Evolutionary conservation across 1,140 invertebrate genomes (phyloP).

Genomic region (Drosophila suzukii): DNA sequence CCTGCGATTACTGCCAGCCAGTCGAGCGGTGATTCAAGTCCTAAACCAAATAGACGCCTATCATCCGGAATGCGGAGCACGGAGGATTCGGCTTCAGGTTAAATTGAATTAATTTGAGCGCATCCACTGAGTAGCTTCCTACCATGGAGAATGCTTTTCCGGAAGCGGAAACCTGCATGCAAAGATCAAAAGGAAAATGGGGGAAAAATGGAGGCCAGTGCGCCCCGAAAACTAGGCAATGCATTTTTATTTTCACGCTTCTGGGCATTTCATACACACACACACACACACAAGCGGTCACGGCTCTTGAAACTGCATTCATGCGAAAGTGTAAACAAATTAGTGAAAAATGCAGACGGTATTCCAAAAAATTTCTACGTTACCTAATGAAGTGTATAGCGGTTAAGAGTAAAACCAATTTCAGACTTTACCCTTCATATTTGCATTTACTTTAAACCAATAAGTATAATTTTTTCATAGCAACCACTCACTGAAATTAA

Average conservation of each 20-base stretch:
- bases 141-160: constrained; percentile 4
- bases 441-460: not conserved
- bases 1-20: constrained; percentile 23
- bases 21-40: constrained; percentile 28
- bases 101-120: constrained; percentile 74
- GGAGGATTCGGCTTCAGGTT: constrained; percentile 23
- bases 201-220: constrained; percentile 5
- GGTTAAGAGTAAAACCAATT: not conserved
- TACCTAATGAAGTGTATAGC: constrained; percentile 39
- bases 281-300: not conserved
- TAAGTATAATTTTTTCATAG: not conserved
- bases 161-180: constrained; percentile 12
- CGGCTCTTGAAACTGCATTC: constrained; percentile 28
- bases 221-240: constrained; percentile 37
- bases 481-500: no score
- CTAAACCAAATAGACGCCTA: constrained; percentile 30
- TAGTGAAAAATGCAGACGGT: constrained; percentile 18
- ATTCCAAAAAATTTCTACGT: not conserved
- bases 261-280: constrained; percentile 14
- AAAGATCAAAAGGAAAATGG: constrained; percentile 37
- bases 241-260: constrained; percentile 39
- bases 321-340: constrained; percentile 39
- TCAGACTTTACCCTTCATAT: not conserved
- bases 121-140: constrained; percentile 16
- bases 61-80: constrained; percentile 43